Base-by-base conservation (phyloP, 1,140 invertebrate genomes). In the Dreissena polymorpha region DNA sequence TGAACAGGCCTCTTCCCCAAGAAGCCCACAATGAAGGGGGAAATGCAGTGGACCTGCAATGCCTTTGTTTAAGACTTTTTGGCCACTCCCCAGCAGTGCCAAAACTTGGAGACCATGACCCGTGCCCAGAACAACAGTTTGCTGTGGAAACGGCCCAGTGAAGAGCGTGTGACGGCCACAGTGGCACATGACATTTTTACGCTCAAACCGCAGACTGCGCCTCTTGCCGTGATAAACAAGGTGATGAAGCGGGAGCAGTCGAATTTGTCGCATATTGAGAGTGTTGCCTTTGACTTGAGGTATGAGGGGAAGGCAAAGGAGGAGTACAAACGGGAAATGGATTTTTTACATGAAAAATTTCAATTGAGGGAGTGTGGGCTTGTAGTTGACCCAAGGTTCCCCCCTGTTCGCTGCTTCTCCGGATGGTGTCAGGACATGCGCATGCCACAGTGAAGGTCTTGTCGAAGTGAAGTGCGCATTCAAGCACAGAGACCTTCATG, bases 391-490 rank as follows among this genome's bases (percentile, higher is more conserved):
- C 25, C 29, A 23, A 49, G 53, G 27, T 80, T 64, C 50, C 39
- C n/a, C n/a, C n/a, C 12, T 82, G 21, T 55, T 82, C 27, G 79
- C 70, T 10, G 69, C 79, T 3, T 29, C 67, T 53, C 39, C 79
- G 8, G 71, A 82, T 63, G 55, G 60, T 16, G 12, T 82, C n/a
- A 55, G 70, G 27, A 18, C 13, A 5, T 81, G 79, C 73, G 27
- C 6, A 8, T 81, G 79, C 51, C 69, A 82, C 51, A 57, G 57
- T 14, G 70, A 65, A 23, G 69, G 70, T 50, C n/a, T 73, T 27
- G 23, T 73, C 10, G 79, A 82, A 67, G 50, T 82, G 13, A 82
- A 82, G 27, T 55, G 79, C 29, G 18, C 67, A 57, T 80, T 60
- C 57, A 80, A 80, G 39, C 68, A 82, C 18, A 73, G 39, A 29